Percentiles rank a stretch among this genome's conserved stretches.
These are phyloP conservation scores for Uromys caudimaculatus DNA, from an alignment of 2,797 vertebrate genomes.

Conservation along the genomic window DNA sequence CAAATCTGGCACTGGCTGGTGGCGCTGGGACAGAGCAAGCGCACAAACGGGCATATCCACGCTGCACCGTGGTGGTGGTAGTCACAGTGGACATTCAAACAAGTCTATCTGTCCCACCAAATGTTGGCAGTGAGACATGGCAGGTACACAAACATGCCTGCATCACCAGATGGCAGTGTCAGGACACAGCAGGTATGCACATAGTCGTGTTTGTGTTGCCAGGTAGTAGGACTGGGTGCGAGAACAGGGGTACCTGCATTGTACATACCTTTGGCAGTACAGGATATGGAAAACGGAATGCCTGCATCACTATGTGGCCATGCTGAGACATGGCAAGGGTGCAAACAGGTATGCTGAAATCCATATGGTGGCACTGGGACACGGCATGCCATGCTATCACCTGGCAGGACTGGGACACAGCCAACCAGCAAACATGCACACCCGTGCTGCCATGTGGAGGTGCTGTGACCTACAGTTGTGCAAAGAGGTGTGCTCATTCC, in stretches of 20 bases:
- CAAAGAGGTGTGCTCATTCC: neutral
- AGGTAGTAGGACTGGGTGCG: neutral
- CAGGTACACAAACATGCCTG: neutral
- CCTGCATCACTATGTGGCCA: neutral
- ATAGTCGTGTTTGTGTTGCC: neutral
- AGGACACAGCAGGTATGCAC: neutral
- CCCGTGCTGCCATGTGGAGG: neutral
- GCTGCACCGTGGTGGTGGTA: neutral
- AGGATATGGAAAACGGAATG: no score
- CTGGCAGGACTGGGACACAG: neutral
- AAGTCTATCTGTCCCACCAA: neutral
- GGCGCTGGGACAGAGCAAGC: neutral
- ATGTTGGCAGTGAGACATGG: neutral
- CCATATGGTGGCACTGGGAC: neutral
- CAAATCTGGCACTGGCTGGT: neutral
- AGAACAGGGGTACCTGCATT: neutral
- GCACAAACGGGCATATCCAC: neutral
- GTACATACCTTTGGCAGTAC: neutral
- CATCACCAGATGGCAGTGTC: neutral
- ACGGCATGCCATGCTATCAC: no score
- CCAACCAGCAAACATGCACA: neutral
- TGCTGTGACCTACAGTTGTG: neutral
- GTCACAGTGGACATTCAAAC: neutral
- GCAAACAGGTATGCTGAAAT: neutral
- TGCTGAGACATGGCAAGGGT: neutral